Evolutionary conservation across 2,113 vertebrate species (phyloP), one percentile per base, ranked within the genome.

Genomic region (Cynoglossus semilaevis): DNA sequence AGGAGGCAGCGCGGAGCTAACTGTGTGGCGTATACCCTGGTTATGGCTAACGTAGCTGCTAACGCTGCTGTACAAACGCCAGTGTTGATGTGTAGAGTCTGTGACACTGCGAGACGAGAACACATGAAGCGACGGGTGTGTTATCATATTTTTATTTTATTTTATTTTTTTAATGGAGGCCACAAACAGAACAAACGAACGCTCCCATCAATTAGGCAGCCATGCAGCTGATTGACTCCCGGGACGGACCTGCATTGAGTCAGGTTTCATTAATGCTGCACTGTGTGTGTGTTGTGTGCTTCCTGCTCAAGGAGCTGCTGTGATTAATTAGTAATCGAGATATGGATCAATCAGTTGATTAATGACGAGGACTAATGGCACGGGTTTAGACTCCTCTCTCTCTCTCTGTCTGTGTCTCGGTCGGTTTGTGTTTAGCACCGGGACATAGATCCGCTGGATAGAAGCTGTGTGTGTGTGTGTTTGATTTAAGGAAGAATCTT

Each of bases 261-360:
- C 44, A 49, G 44, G 49, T 47, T 68, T 19, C 56, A 41, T 77
- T 54, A 77, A 67, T 67, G 58, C 72, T 74, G 74, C 64, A 51
- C 63, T 72, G 13, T 53, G 54, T 51, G 42, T 40, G 18, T 48
- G 11, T 22, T 36, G 54, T 35, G 43, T 59, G 40, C 15, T 41
- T 37, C 43, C 43, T 66, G 59, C 70, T 51, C 63, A 65, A 36
- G 11, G 67, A 72, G 63, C 63, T 67, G 72, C 75, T 79, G 75
- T 74, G 72, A 81, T 85, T 77, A 70, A 82, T 80, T 73, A 77
- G 77, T 70, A 49, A 76, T 73, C 44, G 51, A 43, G 47, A 29
- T 65, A 48, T 50, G 51, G 18, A 22, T 56, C 54, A 8, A n/a
- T 15, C 9, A 2, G 22, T 19, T 4, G 40, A 43, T 67, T 35